Base-by-base conservation (phyloP, 2,113 vertebrate genomes). In the Pheucticus melanocephalus region DNA sequence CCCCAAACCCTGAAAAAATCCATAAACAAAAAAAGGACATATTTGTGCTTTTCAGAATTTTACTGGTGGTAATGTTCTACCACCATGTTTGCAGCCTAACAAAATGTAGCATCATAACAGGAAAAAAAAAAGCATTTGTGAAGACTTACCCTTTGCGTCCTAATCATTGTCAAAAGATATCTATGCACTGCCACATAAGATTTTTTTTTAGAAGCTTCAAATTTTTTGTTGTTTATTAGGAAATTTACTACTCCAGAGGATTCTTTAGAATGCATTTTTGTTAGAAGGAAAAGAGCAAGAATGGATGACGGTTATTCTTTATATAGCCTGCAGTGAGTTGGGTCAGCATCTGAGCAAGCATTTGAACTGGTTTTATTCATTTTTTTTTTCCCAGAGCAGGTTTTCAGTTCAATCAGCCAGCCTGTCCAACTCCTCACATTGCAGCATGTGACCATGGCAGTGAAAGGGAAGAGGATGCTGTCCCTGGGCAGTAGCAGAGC, bases 71-170 rank as follows among this genome's bases (percentile, higher is more conserved):
- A 24, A 64, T 31, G 14, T 73, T 69, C 50, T 86, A 47, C 30
- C 35, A 78, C 18, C 39, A 5, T 45, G 42, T 75, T 94, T 86
- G 16, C 27, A 71, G 39, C 2, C 1, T 42, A 85, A 8, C 6
- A 71, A 60, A 59, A 59, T 47, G 44, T 4, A 65, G 24, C 6
- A 28, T 73, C 45, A 18, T 61, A 59, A 12, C 10, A 9, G 51
- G n/a, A 80, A 57, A 28, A 23, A 47, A 47, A n/a, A 56, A 6
- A 14, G 8, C 6, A 4, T 45, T 5, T 0, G 0, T 39, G 42
- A 61, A 57, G 18, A 33, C 6, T 50, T 48, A 28, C 1, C 5
- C 8, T 47, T 73, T 57, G 48, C 30, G 21, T 54, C 13, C 14
- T 78, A 18, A 81, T 92, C 8, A 5, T 56, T 75, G 35, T 78